Conservation (phyloP, 2,888 invertebrate genomes). For the Flabesymbios commensalis region DNA sequence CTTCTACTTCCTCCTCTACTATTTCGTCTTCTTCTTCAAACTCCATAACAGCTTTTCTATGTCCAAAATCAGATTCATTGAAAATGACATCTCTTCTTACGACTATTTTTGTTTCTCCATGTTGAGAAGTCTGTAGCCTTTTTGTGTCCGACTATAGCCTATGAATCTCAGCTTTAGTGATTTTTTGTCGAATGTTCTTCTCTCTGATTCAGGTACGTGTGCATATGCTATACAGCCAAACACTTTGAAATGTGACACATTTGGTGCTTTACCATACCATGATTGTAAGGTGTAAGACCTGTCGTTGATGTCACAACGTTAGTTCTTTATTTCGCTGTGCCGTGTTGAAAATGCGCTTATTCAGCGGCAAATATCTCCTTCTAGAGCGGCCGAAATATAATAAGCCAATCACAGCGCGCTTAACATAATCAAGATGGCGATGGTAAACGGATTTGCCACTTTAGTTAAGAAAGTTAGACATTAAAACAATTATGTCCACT, state of each 20-base stretch:
- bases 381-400: too few species aligned
- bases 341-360: too few species aligned
- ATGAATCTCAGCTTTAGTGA: neutral
- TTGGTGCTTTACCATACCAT: neutral
- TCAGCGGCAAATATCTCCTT: too few species aligned
- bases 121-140: neutral
- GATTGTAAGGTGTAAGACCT: too few species aligned
- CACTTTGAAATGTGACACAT: neutral
- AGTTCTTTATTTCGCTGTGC: too few species aligned
- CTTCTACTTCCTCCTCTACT: neutral
- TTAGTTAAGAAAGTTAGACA: too few species aligned
- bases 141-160: neutral
- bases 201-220: neutral
- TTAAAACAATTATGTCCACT: too few species aligned
- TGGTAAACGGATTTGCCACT: too few species aligned
- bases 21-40: neutral
- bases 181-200: neutral
- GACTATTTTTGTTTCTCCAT: neutral
- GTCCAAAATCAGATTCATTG: neutral
- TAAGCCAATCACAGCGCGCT: too few species aligned
- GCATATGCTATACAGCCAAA: neutral
- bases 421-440: too few species aligned
- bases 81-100: neutral
- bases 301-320: too few species aligned
- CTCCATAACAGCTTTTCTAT: neutral